A percentile compares a stretch with the other conserved stretches of the same genome.
Conservation (phyloP, 2,113 vertebrate species). For the Erinaceus europaeus region DNA sequence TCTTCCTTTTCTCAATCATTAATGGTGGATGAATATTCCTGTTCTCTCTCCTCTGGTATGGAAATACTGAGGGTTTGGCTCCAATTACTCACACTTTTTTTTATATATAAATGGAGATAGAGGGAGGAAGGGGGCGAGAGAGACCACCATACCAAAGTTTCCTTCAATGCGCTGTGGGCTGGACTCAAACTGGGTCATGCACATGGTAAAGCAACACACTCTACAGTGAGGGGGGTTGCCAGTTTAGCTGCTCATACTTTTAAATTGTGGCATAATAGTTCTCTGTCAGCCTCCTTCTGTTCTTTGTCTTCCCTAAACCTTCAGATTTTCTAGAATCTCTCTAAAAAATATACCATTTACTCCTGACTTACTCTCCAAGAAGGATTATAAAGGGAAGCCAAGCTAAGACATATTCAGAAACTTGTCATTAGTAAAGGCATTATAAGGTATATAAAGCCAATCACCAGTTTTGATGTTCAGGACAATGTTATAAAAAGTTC, state of each 20-base stretch:
- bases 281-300: neutral
- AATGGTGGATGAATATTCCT: neutral
- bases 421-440: neutral
- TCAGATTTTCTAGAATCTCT: neutral
- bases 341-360: neutral
- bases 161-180: too few species aligned
- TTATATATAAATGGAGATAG: too few species aligned
- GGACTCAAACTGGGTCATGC: too few species aligned
- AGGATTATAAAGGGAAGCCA: neutral
- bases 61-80: neutral
- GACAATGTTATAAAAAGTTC: neutral
- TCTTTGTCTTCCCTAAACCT: neutral
- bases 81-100: neutral
- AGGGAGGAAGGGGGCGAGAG: too few species aligned
- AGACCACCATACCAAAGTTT: too few species aligned
- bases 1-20: neutral
- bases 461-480: neutral
- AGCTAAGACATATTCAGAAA: conserved; percentile 2
- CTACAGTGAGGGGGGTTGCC: too few species aligned
- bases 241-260: too few species aligned
- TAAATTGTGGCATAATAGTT: neutral
- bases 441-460: neutral
- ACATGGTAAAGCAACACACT: too few species aligned
- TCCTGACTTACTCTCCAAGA: neutral
- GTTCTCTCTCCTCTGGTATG: neutral